Percentiles rank a stretch among this genome's conserved stretches.
phyloP scores from a whole-genome alignment of 2,113 vertebrate genomes.

The Centropus bengalensis region DNA sequence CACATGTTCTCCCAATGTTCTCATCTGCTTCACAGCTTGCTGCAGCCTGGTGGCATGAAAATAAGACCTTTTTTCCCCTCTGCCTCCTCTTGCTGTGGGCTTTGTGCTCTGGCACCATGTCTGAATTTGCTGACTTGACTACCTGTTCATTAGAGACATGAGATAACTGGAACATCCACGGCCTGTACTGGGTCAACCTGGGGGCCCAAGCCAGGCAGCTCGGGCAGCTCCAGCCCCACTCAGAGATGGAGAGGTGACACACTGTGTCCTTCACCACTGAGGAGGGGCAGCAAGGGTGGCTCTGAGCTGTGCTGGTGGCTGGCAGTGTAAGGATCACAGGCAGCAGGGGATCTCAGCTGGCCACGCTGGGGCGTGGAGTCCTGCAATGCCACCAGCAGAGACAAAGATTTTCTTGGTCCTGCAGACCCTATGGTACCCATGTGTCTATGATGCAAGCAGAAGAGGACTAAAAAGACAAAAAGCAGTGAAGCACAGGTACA shows the following conservation, averaged over 20 bases:
- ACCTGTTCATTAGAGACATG: accelerated
- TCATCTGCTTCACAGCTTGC: not conserved
- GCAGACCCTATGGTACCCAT: accelerated
- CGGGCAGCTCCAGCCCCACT: not conserved
- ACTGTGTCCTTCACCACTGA: not conserved
- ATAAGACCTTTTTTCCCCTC: not conserved
- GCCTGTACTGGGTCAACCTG: not conserved
- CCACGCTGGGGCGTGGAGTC: not conserved
- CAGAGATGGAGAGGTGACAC: not conserved
- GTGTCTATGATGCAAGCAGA: not conserved
- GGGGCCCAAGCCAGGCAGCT: too few species aligned
- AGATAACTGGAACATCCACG: not conserved
- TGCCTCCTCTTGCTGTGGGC: not conserved
- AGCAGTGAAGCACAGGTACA: not conserved
- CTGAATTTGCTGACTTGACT: not conserved
- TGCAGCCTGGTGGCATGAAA: not conserved
- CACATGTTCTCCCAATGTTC: not conserved
- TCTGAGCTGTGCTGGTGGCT: not conserved
- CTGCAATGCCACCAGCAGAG: not conserved
- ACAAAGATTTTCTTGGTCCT: not conserved
- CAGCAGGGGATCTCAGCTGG: not conserved
- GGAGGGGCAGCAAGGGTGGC: not conserved
- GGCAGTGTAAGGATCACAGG: not conserved
- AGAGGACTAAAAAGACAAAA: not conserved
- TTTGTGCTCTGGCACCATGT: not conserved